These are phyloP conservation scores for Lepus europaeus DNA, from an alignment of 2,113 vertebrate species.

Conservation along the genomic window DNA sequence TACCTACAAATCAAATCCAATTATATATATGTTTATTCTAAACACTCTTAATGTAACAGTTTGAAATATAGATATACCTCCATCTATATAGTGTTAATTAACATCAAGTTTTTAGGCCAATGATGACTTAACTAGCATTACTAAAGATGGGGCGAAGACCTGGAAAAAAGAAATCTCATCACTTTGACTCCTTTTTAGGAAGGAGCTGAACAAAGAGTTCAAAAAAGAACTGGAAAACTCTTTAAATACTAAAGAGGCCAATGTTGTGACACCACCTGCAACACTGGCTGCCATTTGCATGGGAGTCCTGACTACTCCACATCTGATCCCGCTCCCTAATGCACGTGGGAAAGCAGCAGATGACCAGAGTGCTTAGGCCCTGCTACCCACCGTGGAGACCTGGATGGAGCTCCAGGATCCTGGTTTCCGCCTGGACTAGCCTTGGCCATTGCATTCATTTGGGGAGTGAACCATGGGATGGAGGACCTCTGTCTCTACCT, in stretches of 20 bases:
- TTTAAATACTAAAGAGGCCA: neutral
- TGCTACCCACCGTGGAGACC: too few species aligned
- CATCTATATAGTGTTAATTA: neutral
- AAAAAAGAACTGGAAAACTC: neutral
- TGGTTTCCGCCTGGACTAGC: too few species aligned
- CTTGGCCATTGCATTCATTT: too few species aligned
- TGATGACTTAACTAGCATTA: neutral
- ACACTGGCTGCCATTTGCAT: neutral
- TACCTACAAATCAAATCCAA: constrained; percentile 31
- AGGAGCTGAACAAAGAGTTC: neutral
- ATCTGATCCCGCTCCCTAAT: too few species aligned
- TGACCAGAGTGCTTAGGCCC: too few species aligned
- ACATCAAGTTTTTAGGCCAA: constrained; percentile 12
- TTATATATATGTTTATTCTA: neutral
- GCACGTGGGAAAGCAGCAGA: too few species aligned
- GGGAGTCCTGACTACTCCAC: neutral
- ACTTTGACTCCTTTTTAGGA: constrained; percentile 35
- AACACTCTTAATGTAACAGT: neutral
- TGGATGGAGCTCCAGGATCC: too few species aligned
- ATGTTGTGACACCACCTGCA: too few species aligned
- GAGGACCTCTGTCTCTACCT: too few species aligned
- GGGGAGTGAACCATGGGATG: too few species aligned
- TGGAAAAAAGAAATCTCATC: constrained; percentile 31
- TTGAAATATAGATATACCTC: neutral
- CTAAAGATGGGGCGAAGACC: constrained; percentile 4